Evolutionary conservation across 2,113 vertebrate species (phyloP), one percentile per base, ranked within the genome.

Genomic region (Entomyzon cyanotis): DNA sequence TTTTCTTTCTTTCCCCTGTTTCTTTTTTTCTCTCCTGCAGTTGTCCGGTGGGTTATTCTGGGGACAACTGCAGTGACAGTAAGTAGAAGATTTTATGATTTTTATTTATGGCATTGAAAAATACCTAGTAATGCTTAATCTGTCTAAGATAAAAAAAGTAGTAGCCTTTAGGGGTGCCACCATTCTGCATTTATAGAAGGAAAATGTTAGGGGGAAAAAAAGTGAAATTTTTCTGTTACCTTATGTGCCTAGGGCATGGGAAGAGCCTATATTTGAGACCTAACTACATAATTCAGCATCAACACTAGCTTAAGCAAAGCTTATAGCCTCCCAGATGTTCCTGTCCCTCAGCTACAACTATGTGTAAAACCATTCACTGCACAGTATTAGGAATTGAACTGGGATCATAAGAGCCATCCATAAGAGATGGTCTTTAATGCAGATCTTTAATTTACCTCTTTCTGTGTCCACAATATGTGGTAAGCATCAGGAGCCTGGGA

Each of bases 11-110:
- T 82, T 59, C 33, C 9, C 4, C 5, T 41, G 55, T 91, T 63
- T 31, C 2, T 20, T 64, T 90, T 90, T 59, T 67, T 7, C 20
- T 91, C 15, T 96, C 3, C 75, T 96, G 35, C 70, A 98, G 98
- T 35, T 98, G 98, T 94, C 0, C 33, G 1, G 96, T 98, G 65
- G 98, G 98, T 62, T 98, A 69, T 55, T 93, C 91, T 5, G 98
- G 98, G 73, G 41, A 70, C 2, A 1, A 80, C 0, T 98, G 98
- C 47, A 1, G 3, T 3, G 87, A 98, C 62, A 4, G 98, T 98
- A 88, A 98, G 98, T 98, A 97, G 11, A 52, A 49, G 53, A 67
- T 53, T 89, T 91, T 62, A 19, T 75, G 21, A 50, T 90, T 75
- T 84, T 87, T 75, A 84, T 39, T 64, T 93, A 75, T 42, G 23